A percentile compares a stretch with the other conserved stretches of the same genome.
Evolutionary conservation across 2,113 vertebrate genomes (phyloP).

Genomic region (Gadus macrocephalus): DNA sequence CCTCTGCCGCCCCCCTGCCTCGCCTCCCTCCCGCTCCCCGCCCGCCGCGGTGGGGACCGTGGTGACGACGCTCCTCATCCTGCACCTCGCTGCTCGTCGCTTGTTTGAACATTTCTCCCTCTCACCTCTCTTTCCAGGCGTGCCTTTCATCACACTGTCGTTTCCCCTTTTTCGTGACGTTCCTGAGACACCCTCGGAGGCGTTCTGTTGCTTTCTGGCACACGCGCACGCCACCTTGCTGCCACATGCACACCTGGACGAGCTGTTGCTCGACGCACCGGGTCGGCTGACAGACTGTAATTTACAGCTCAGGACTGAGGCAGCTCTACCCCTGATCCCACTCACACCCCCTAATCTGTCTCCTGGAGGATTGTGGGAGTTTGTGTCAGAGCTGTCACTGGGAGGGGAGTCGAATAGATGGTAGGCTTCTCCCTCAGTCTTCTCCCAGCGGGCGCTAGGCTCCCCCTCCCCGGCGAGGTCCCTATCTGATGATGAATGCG

Average conservation of each 20-base stretch:
- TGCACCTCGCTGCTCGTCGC: slow-evolving; percentile 60
- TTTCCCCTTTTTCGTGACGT: slow-evolving; percentile 50
- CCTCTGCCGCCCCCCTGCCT: slow-evolving; percentile 25
- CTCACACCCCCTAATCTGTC: slow-evolving; percentile 63
- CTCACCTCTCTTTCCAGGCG: slow-evolving; percentile 57
- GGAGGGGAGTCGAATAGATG: slow-evolving; percentile 52
- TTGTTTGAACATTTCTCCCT: slow-evolving; percentile 57
- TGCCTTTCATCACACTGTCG: slow-evolving; percentile 46
- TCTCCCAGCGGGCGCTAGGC: slow-evolving; percentile 34
- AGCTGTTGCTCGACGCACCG: slow-evolving; percentile 47
- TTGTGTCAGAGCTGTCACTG: slow-evolving; percentile 60
- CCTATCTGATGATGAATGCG: slow-evolving; percentile 38
- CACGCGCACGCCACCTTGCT: slow-evolving; percentile 40
- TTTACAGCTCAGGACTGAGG: slow-evolving; percentile 74
- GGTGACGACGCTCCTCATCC: slow-evolving; percentile 68
- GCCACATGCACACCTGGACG: slow-evolving; percentile 61
- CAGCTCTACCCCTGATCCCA: slow-evolving; percentile 61
- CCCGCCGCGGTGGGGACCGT: slow-evolving; percentile 64
- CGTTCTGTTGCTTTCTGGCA: slow-evolving; percentile 22
- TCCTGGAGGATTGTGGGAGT: slow-evolving; percentile 66
- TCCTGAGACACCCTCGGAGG: slow-evolving; percentile 37
- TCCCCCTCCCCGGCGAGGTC: slow-evolving; percentile 40
- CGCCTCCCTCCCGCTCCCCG: slow-evolving; percentile 38
- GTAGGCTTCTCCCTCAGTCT: slow-evolving; percentile 31
- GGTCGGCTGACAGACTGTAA: slow-evolving; percentile 66